These are phyloP conservation scores for Toxotes jaculatrix DNA, from an alignment of 2,113 vertebrate genomes.

Conservation along the genomic window DNA sequence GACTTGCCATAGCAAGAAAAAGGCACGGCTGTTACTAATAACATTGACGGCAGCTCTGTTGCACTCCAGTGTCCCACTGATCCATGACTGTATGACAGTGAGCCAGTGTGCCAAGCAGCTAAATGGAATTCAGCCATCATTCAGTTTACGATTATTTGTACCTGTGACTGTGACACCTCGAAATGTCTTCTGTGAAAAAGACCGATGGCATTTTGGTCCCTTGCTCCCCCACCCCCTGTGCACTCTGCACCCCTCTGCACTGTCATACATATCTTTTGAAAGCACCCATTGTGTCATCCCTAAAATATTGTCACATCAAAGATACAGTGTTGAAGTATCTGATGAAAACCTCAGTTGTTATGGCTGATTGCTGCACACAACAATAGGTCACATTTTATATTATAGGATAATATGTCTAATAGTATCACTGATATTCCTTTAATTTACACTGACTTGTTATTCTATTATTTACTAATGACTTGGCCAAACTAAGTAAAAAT, in stretches of 20 bases:
- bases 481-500: neutral
- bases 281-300: neutral
- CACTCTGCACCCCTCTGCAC: neutral
- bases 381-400: neutral
- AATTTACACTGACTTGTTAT: neutral
- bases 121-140: neutral
- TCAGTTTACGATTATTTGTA: neutral
- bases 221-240: neutral
- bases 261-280: neutral
- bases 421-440: neutral
- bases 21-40: no score
- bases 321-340: neutral
- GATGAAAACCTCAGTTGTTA: neutral
- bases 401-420: neutral
- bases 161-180: neutral
- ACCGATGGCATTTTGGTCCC: neutral
- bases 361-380: neutral
- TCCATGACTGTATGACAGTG: neutral
- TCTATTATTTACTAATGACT: neutral
- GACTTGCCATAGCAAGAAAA: neutral
- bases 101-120: neutral
- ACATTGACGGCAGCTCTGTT: neutral
- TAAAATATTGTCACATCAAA: neutral
- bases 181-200: neutral
- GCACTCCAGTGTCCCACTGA: neutral